Evolutionary conservation across 2,113 vertebrate genomes (phyloP), one percentile per base, ranked within the genome.

Genomic region (Centropus bengalensis): DNA sequence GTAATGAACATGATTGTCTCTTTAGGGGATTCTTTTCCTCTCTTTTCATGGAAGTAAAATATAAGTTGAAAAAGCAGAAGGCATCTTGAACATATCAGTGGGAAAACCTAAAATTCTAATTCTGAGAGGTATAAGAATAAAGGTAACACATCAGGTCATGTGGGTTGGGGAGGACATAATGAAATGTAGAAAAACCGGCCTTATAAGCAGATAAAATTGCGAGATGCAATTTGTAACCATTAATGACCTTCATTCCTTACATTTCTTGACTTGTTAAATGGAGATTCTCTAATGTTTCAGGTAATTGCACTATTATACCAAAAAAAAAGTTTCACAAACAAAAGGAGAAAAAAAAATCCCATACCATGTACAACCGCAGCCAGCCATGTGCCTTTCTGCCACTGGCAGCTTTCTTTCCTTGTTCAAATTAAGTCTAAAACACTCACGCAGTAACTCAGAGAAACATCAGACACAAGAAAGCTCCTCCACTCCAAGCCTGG

Each of bases 261-360:
- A 60, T 82, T 79, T 70, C 24, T 11, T 42, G 26, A 68, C 38
- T 55, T 71, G 30, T 32, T 81, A 45, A 71, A 54, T n/a, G 11
- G 19, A 80, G 64, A 58, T 44, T 62, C n/a, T 60, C 17, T 16
- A 28, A 58, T 3, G 2, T 66, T 73, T 86, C 27, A 54, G 42
- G 54, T 0, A 0, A 58, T 9, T 30, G 9, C 14, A 67, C 12
- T 67, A 19, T 18, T 70, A 16, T 38, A 42, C 12, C 23, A 47
- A 45, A 78, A 82, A 82, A 36, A 71, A 22, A 12, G 4, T 59
- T 91, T 93, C 26, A 60, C 6, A 79, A 27, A 45, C 6, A 16
- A 75, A 67, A 60, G 22, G 9, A 75, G 13, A 33, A n/a, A 85
- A 56, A 63, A 14, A 27, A 69, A 21, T 11, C 24, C 22, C n/a